Base-by-base conservation (phyloP, 1,140 invertebrate genomes). In the Sminthurides bifidus region DNA sequence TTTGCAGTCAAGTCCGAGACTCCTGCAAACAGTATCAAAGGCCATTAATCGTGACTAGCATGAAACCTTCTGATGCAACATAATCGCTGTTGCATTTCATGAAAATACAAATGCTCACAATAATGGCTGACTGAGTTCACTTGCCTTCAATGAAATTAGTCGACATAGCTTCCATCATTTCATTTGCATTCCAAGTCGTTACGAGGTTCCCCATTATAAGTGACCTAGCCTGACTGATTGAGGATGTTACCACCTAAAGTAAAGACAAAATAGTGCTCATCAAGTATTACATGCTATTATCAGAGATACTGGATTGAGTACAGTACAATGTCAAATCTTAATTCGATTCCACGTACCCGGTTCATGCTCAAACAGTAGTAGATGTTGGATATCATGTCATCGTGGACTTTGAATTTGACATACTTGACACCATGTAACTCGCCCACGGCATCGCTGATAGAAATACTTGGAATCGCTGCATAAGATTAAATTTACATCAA, bases 341-440 rank as follows among this genome's bases (percentile, higher is more conserved):
- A 44, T 10, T 14, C 17, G 12, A 44, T 14, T 44, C 12, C 10
- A 6, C 12, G 50, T 33, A 58, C 56, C 15, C 56, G 35, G 24
- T 51, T 52, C 24, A 58, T 10, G 5, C 4, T 52, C 2, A 43
- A 23, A 23, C 37, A 23, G 23, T 51, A 58, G 4, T 10, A 2
- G 24, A 58, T 40, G 30, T 26, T n/a, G 6, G 56, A 52, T 24
- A 58, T 26, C 49, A 58, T 52, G 43, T 58, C 56, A 26, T 35
- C 37, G 23, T 58, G 56, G 43, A 58, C 56, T 52, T 58, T 52
- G 41, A 26, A 51, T 19, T 58, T 58, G 40, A 46, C 3, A 40
- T 41, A 56, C 19, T 37, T 31, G n/a, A 58, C 56, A 12, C 48
- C 48, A 31, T 33, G 6, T 5, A 19, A 6, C 24, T 17, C 24